Base-by-base conservation (phyloP, 1,140 invertebrate species). In the Nymphalis io region DNA sequence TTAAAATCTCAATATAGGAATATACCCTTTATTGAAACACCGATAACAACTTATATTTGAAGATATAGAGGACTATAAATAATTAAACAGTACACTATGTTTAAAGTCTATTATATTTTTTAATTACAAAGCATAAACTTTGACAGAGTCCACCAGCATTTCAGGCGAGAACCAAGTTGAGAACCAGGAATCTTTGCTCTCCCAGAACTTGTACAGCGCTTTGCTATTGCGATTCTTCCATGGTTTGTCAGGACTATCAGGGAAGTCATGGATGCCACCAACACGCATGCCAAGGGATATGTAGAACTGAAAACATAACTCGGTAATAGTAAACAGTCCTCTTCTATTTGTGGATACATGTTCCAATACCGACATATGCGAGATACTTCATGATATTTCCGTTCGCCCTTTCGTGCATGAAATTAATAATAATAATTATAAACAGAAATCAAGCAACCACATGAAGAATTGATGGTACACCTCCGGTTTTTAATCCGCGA, bases 201-300 rank as follows among this genome's bases (percentile, higher is more conserved):
- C 83, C 93, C 95, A 96, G 92, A 96, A 95, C 2, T 93, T 80
- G 1, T 93, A 87, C 16, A 93, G 81, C 0, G 92, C 93, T 74
- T 93, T 93, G 23, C 84, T 89, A 78, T 88, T 86, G 15, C 87
- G 82, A 76, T 96, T 96, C 3, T 78, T 85, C 96, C 96, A 97
- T 0, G 96, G 96, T 80, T 97, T 97, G 0, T 85, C 79, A 4
- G 83, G 73, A 11, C 58, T 60, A 70, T 97, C 96, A 5, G 94
- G 93, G 88, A 97, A 97, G 79, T 94, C 94, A 4, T 93, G 92
- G 38, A 94, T 93, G 33, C 96, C 96, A 42, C 96, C 96, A 6
- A 96, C 95, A 20, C 95, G 95, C 13, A 97, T 81, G 6, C 95
- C 96, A 8, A 97, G 74, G 1, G 94, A 93, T 1, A 98, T 78